Evolutionary conservation across 1,140 invertebrate species (phyloP).

Genomic region (Bombus confusus): DNA sequence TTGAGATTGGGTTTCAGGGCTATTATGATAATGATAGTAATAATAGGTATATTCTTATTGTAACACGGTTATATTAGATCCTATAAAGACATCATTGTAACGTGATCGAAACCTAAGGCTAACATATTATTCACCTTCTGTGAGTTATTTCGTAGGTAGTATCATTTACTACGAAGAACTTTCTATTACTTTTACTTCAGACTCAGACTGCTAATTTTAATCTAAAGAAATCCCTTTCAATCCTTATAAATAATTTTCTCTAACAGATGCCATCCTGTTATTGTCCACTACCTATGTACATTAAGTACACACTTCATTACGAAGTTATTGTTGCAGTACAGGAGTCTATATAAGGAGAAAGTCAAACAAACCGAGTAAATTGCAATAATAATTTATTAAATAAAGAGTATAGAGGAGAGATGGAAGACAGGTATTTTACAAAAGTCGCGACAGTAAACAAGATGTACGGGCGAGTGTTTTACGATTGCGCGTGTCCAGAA

Average conservation of each 20-base stretch:
- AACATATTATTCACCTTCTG: neutral
- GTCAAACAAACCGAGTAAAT: neutral
- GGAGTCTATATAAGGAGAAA: neutral
- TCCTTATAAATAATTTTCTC: neutral
- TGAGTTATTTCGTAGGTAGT: neutral
- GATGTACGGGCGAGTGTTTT: conserved; percentile 32
- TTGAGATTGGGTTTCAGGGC: neutral
- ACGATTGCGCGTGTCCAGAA: conserved; percentile 86
- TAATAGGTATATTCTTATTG: neutral
- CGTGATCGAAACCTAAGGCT: neutral
- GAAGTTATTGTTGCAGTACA: neutral
- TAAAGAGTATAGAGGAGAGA: conserved; percentile 70
- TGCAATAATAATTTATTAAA: conserved; percentile 80
- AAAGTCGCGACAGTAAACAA: conserved; percentile 62
- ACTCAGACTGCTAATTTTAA: neutral
- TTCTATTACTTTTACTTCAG: too few relatives aligned
- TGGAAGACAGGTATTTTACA: conserved; percentile 78
- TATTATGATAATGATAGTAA: neutral
- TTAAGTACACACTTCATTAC: neutral
- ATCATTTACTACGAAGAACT: neutral
- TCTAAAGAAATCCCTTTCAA: neutral
- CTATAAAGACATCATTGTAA: neutral
- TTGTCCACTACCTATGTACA: neutral
- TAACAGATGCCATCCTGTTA: too few relatives aligned
- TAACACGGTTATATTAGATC: neutral